Evolutionary conservation across 1,140 invertebrate genomes (phyloP).

Genomic region (Plodia interpunctella): DNA sequence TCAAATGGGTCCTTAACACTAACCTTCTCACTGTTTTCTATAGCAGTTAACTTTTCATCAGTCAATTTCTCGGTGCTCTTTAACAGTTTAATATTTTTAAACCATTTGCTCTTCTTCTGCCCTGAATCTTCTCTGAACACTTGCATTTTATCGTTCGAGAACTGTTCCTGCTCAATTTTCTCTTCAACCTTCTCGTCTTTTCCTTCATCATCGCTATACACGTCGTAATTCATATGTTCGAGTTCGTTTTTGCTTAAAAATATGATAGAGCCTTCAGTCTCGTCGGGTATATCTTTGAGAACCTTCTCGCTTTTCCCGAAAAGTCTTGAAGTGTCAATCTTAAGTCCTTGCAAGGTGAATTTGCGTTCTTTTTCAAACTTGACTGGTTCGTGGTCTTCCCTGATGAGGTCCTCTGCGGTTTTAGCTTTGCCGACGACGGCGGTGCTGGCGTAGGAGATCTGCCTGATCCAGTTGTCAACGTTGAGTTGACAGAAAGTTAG

Average conservation of each 20-base stretch:
- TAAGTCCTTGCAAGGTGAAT: slow-evolving; percentile 75
- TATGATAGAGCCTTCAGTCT: slow-evolving; percentile 80
- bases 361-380: slow-evolving; percentile 75
- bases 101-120: slow-evolving; percentile 79
- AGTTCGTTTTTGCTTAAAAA: slow-evolving; percentile 80
- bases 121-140: slow-evolving; percentile 75
- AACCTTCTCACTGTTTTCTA: slow-evolving; percentile 63
- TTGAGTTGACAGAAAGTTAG: slow-evolving; percentile 80
- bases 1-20: slow-evolving; percentile 73
- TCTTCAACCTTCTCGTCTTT: slow-evolving; percentile 66
- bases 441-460: slow-evolving; percentile 73
- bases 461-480: slow-evolving; percentile 77
- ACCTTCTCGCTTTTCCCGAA: slow-evolving; percentile 75
- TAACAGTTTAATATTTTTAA: slow-evolving; percentile 75
- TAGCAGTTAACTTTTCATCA: slow-evolving; percentile 64
- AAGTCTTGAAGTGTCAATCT: slow-evolving; percentile 69
- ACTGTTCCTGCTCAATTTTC: slow-evolving; percentile 59
- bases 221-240: slow-evolving; percentile 77
- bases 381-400: slow-evolving; percentile 74
- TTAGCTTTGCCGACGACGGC: slow-evolving; percentile 65
- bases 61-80: slow-evolving; percentile 64
- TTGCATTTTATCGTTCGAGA: slow-evolving; percentile 77
- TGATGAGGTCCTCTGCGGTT: slow-evolving; percentile 65
- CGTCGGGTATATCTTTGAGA: slow-evolving; percentile 78
- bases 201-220: slow-evolving; percentile 72